Evolutionary conservation across 2,113 vertebrate genomes (phyloP).

Genomic region (Pyrgilauda ruficollis): DNA sequence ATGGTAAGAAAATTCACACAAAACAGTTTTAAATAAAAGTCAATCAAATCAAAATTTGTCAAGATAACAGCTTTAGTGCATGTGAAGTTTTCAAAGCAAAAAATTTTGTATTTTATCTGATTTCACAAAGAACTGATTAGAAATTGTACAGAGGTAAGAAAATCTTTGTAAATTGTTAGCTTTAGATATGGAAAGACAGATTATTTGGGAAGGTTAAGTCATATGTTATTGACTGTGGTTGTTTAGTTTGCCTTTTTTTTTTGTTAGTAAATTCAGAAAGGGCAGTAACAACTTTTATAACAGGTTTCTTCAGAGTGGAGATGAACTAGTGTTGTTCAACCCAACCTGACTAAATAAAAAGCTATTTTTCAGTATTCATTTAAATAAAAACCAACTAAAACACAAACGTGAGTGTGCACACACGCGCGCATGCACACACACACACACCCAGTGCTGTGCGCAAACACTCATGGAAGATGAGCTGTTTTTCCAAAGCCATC

Average conservation of each 20-base stretch:
- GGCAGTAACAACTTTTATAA: not conserved
- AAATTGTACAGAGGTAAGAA: not conserved
- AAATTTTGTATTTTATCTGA: not conserved
- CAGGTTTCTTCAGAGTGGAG: not conserved
- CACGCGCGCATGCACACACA: too few relatives aligned
- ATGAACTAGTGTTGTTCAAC: not conserved
- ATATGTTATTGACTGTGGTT: not conserved
- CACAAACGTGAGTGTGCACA: fast-evolving
- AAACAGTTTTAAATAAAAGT: not conserved
- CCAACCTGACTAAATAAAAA: not conserved
- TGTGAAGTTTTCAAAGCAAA: not conserved
- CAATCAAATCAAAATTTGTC: not conserved
- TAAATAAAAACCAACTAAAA: not conserved
- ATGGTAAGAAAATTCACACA: not conserved
- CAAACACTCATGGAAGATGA: not conserved
- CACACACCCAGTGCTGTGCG: not conserved
- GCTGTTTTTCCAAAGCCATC: not conserved
- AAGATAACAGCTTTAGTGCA: not conserved
- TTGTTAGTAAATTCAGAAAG: not conserved
- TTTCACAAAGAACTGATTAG: not conserved
- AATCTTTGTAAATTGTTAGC: not conserved
- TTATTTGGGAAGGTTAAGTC: not conserved
- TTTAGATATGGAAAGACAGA: not conserved
- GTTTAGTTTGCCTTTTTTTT: not conserved
- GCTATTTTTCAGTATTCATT: not conserved